Evolutionary conservation across 2,888 invertebrate genomes (phyloP).

Genomic region (Keiferia lycopersicella): DNA sequence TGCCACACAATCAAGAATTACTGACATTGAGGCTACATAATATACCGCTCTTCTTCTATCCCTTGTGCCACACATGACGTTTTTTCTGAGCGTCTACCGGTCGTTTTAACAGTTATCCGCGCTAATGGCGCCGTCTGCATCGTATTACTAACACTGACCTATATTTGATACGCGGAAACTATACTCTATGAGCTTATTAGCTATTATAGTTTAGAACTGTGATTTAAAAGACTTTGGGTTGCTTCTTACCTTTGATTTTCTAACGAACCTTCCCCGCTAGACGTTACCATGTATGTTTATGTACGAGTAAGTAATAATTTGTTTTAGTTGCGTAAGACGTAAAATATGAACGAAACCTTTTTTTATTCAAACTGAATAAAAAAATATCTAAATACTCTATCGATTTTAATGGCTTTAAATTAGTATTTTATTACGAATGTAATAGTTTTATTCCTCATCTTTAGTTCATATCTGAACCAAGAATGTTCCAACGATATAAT

Average conservation of each 20-base stretch:
- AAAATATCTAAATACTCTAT: too few relatives aligned
- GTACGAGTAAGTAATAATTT: too few relatives aligned
- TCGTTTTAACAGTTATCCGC: constrained; percentile 58
- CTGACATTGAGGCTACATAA: constrained; percentile 4
- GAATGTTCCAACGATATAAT: neutral
- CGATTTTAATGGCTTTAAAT: too few relatives aligned
- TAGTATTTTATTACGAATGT: too few relatives aligned
- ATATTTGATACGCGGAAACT: constrained; percentile 51
- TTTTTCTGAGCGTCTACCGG: constrained; percentile 56
- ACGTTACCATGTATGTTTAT: too few relatives aligned
- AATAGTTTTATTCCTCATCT: too few relatives aligned
- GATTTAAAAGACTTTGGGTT: neutral
- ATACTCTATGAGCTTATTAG: constrained; percentile 9
- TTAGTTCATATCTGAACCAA: too few relatives aligned
- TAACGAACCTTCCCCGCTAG: too few relatives aligned
- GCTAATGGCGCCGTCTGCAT: constrained; percentile 54
- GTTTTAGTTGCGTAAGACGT: too few relatives aligned
- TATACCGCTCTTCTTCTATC: constrained; percentile 25
- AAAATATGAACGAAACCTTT: too few relatives aligned
- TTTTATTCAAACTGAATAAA: too few relatives aligned
- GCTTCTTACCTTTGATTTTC: too few relatives aligned
- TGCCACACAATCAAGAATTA: neutral
- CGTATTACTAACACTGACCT: constrained; percentile 63
- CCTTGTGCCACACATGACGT: constrained; percentile 36
- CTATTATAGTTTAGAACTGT: neutral